Conservation (phyloP, 2,113 vertebrate genomes). For the Sphaerodactylus townsendi region DNA sequence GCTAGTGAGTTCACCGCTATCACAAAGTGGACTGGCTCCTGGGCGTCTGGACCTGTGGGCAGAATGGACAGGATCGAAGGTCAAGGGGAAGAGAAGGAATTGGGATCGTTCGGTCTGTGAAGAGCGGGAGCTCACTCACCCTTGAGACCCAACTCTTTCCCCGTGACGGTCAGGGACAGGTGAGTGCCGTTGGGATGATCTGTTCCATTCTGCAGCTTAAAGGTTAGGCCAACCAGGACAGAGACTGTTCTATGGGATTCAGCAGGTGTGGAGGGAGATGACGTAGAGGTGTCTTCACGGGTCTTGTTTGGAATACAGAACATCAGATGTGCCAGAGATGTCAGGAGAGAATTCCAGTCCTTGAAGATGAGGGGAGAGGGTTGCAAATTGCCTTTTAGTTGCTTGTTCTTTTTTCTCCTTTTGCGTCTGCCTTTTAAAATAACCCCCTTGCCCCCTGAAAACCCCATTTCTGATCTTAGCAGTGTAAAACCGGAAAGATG, state of each 20-base stretch:
- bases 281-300: background rate
- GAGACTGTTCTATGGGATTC: slow-evolving; percentile 32
- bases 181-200: slow-evolving; percentile 41
- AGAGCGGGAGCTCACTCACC: slow-evolving; percentile 47
- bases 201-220: slow-evolving; percentile 47
- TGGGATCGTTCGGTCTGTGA: background rate
- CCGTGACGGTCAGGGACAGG: slow-evolving; percentile 45
- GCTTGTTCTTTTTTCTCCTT: background rate
- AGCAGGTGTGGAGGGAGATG: background rate
- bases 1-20: background rate
- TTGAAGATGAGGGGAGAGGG: slow-evolving; percentile 8
- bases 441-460: background rate
- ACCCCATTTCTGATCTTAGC: background rate
- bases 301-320: slow-evolving; percentile 56
- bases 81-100: background rate
- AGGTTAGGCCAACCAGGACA: slow-evolving; percentile 58
- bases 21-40: background rate
- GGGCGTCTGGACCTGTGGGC: background rate
- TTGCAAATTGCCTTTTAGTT: background rate
- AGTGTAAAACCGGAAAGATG: background rate
- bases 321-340: slow-evolving; percentile 58
- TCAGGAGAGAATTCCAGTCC: slow-evolving; percentile 68
- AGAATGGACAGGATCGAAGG: background rate
- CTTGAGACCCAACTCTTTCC: slow-evolving; percentile 57
- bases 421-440: background rate